A percentile compares a stretch with the other conserved stretches of the same genome.
Conservation (phyloP, 2,797 vertebrate genomes). For the Etheostoma nigrum region DNA sequence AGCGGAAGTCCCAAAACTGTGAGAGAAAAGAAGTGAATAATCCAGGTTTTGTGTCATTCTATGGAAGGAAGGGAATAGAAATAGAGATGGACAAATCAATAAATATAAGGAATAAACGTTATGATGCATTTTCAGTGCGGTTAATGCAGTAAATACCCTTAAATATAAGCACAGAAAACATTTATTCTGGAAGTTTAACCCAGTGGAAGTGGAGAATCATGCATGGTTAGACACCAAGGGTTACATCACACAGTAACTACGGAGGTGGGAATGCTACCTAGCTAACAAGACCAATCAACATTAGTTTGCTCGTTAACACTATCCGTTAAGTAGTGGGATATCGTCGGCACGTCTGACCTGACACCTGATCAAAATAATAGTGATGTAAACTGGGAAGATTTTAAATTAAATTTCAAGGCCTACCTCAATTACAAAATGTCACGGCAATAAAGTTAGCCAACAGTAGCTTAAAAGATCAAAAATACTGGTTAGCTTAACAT, state of each 20-base stretch:
- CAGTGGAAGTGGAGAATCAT: background rate
- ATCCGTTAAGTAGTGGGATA: background rate
- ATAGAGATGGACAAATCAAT: background rate
- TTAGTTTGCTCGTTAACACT: background rate
- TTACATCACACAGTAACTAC: background rate
- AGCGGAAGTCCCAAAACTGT: background rate
- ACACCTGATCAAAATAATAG: background rate
- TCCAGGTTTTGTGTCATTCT: background rate
- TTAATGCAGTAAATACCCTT: background rate
- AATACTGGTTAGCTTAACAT: background rate
- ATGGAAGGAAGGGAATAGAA: background rate
- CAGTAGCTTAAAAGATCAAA: background rate
- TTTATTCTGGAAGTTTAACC: background rate
- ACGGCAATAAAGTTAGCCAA: background rate
- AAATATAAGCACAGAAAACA: background rate
- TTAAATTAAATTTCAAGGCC: background rate
- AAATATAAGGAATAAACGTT: background rate
- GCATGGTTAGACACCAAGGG: background rate
- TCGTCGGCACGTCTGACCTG: rapidly evolving
- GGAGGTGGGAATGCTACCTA: too few species aligned
- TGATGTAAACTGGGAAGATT: background rate
- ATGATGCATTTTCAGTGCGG: background rate
- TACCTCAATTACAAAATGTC: background rate
- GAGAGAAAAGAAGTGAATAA: background rate
- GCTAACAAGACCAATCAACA: background rate